Evolutionary conservation across 1,140 invertebrate genomes (phyloP), one percentile per base, ranked within the genome.

Genomic region (Drosophila oshimai): DNA sequence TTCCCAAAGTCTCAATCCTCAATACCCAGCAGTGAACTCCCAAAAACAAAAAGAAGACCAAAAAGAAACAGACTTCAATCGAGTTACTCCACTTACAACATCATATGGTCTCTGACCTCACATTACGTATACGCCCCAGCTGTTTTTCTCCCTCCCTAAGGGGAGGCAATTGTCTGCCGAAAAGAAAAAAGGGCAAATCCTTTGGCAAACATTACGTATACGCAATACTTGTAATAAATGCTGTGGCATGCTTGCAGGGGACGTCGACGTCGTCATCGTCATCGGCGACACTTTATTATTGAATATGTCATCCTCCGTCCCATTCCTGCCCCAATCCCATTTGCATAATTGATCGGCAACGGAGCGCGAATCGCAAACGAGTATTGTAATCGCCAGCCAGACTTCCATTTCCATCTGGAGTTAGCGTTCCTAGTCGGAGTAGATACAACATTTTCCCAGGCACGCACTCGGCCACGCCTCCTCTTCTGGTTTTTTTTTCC

Each of bases 261-360:
- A 46, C 57, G 28, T 57, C 34, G 57, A 64, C 74, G 76, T 61
- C 62, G 39, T 41, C 57, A 24, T 57, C 34, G 57, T 69, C 74
- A 81, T 61, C 62, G 78, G 69, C 58, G 79, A 51, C 74, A 83
- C 79, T 83, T 83, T 83, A 83, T 84, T 83, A 83, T 83, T 84
- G 79, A 84, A 84, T 83, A 78, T 74, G 70, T 79, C 74, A 57
- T 15, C 9, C 37, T 20, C 12, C 36, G n/a, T n/a, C 20, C 31
- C 15, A 4, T 5, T n/a, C 13, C 29, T 5, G 13, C 0, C 31
- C 26, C 55, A 62, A 60, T 62, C 74, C 53, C 79, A 83, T 83
- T 83, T 83, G 80, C 79, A 83, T 83, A 83, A 84, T 83, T 83
- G 79, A 83, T 84, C 79, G 79, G 69, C 80, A 78, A 61, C 79